Conservation (phyloP, 2,888 invertebrate species). For the Sisyra terminalis region DNA sequence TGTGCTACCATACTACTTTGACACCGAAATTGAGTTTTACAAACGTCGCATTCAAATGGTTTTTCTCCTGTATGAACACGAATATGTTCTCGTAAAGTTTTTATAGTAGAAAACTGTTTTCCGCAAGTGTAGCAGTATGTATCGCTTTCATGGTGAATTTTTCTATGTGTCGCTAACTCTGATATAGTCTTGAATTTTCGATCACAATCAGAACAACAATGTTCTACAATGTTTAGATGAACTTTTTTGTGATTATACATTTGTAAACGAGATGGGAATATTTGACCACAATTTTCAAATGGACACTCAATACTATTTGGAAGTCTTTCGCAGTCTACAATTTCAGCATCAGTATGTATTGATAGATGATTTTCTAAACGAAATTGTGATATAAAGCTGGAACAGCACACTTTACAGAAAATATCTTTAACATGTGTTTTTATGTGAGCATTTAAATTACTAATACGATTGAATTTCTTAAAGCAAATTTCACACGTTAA, state of each 20-base stretch:
- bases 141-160: conserved; percentile 11
- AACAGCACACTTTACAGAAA: conserved; percentile 15
- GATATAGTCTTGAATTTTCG: conserved; percentile 12
- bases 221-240: conserved; percentile 11
- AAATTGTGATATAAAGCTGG: conserved; percentile 14
- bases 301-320: conserved; percentile 11
- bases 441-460: conserved; percentile 14
- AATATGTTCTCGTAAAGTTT: conserved; percentile 15
- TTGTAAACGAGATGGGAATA: conserved; percentile 14
- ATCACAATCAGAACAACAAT: conserved; percentile 12
- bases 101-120: conserved; percentile 16
- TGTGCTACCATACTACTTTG: conserved; percentile 14
- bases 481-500: conserved; percentile 15
- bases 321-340: conserved; percentile 2
- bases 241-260: conserved; percentile 13
- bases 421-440: conserved; percentile 13
- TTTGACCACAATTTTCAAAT: conserved; percentile 11
- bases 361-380: conserved; percentile 14
- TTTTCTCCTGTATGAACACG: conserved; percentile 15
- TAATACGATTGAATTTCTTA: conserved; percentile 13
- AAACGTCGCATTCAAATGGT: conserved; percentile 15
- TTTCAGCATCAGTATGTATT: conserved; percentile 11
- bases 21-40: conserved; percentile 13
- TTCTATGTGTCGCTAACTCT: conserved; percentile 13
- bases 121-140: conserved; percentile 14